Evolutionary conservation across 1,140 invertebrate species (phyloP).

Genomic region (Procambarus virginalis): DNA sequence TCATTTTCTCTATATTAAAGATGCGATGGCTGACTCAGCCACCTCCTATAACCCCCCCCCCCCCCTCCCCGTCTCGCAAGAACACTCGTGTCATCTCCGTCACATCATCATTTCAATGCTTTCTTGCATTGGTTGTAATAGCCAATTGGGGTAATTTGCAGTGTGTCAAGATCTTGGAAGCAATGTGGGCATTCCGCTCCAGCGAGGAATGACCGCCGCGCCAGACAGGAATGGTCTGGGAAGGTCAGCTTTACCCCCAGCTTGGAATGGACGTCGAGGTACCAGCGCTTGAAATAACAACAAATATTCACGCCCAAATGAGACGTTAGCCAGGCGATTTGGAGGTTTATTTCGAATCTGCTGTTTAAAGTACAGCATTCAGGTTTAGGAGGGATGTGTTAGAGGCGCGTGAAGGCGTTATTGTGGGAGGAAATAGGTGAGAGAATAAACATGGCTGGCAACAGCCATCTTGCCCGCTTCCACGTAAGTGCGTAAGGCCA

Average conservation of each 20-base stretch:
- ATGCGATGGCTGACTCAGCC: conserved; percentile 11
- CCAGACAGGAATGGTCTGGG: conserved; percentile 50
- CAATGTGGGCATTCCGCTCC: conserved; percentile 38
- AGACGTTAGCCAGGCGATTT: not conserved
- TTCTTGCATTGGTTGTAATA: too few relatives aligned
- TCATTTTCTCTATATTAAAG: conserved; percentile 61
- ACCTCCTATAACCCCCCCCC: too few relatives aligned
- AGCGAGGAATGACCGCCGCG: conserved; percentile 51
- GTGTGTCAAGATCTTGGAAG: not conserved
- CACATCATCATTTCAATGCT: too few relatives aligned
- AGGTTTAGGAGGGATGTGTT: not conserved
- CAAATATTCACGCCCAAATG: not conserved
- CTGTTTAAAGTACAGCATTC: not conserved
- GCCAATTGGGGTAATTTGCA: not conserved
- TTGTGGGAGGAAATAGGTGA: not conserved
- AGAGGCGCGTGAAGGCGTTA: not conserved
- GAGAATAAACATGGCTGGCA: conserved; percentile 27
- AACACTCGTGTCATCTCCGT: too few relatives aligned
- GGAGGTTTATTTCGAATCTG: not conserved
- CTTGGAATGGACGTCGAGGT: conserved; percentile 56
- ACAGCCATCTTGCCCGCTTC: conserved; percentile 51
- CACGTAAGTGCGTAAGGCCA: conserved; percentile 64
- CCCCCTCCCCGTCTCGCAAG: too few relatives aligned
- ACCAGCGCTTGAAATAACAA: conserved; percentile 50
- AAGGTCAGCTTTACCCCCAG: conserved; percentile 58